Percentiles rank a stretch among this genome's conserved stretches.
Conservation (phyloP, 2,113 vertebrate genomes). For the Leucosticte australis region DNA sequence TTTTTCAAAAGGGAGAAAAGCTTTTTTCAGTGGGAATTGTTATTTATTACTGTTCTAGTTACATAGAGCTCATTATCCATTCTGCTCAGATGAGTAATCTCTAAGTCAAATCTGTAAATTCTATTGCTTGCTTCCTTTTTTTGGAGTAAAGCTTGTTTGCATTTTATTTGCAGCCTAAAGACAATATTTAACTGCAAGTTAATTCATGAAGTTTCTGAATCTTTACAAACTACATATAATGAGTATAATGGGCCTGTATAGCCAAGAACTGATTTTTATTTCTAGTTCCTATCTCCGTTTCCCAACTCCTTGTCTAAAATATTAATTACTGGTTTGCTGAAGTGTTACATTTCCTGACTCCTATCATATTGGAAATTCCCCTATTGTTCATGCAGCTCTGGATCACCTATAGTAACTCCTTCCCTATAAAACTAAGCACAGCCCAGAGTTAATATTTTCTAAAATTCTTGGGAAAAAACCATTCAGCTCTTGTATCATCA, state of each 20-base stretch:
- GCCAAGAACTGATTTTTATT: not conserved
- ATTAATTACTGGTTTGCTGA: not conserved
- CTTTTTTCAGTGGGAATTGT: not conserved
- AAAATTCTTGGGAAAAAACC: not conserved
- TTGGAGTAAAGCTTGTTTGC: not conserved
- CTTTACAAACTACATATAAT: not conserved
- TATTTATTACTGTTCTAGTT: not conserved
- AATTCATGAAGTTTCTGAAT: not conserved
- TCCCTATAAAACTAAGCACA: not conserved
- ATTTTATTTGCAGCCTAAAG: conserved; percentile 17
- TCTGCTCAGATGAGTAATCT: not conserved
- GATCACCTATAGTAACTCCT: not conserved
- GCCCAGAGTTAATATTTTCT: not conserved
- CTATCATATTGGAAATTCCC: not conserved
- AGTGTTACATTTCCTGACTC: not conserved
- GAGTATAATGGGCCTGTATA: not conserved
- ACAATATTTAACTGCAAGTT: not conserved
- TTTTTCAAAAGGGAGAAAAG: not conserved
- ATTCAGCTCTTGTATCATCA: not conserved
- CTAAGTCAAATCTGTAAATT: not conserved
- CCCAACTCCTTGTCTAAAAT: not conserved
- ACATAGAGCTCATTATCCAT: not conserved
- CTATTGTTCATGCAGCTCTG: not conserved
- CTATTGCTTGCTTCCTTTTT: not conserved
- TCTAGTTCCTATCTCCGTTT: not conserved